Evolutionary conservation across 2,113 vertebrate genomes (phyloP), one percentile per base, ranked within the genome.

Genomic region (Himantopus leucocephalus): DNA sequence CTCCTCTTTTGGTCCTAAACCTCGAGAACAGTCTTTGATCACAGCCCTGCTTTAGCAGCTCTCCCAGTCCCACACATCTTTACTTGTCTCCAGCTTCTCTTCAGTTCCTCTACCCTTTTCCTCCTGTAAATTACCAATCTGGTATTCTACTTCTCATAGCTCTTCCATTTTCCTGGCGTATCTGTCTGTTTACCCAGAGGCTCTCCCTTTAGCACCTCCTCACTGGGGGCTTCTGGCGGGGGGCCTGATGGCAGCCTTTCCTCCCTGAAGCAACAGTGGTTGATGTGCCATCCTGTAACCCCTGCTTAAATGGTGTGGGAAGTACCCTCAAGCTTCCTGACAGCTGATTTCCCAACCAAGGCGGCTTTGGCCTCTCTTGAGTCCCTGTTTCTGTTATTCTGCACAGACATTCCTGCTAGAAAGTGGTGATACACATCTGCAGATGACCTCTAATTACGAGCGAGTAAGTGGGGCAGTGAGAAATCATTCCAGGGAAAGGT

Each of bases 401-500:
- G 32, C n/a, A 45, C 55, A 53, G 21, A 35, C 4, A 6, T 64
- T 63, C 59, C 52, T 74, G 47, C 32, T 56, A 39, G 14, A 8
- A 81, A 48, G 39, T 17, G 9, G 43, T 3, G 3, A 64, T n/a
- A 30, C 0, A 0, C 9, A 4, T n/a, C 74, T 70, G 58, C 35
- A 80, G 62, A 72, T 64, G 43, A 60, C 27, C 45, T 72, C 64
- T 52, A 56, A 85, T 22, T 9, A 52, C 15, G 18, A 87, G 41
- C 30, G 8, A 45, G 45, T 45, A 45, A 45, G 56, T 76, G 48
- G 14, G 27, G 37, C 66, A 85, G 64, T 1, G 4, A 81, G 35
- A 74, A 83, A 71, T 19, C 39, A 6, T 66, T 84, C 45, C 14
- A 91, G 52, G 14, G 24, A 89, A 37, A 81, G 15, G 60, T 4